A percentile compares a stretch with the other conserved stretches of the same genome.
phyloP scores from a whole-genome alignment of 1,140 invertebrate species.

The Mycetomoellerius zeteki region DNA sequence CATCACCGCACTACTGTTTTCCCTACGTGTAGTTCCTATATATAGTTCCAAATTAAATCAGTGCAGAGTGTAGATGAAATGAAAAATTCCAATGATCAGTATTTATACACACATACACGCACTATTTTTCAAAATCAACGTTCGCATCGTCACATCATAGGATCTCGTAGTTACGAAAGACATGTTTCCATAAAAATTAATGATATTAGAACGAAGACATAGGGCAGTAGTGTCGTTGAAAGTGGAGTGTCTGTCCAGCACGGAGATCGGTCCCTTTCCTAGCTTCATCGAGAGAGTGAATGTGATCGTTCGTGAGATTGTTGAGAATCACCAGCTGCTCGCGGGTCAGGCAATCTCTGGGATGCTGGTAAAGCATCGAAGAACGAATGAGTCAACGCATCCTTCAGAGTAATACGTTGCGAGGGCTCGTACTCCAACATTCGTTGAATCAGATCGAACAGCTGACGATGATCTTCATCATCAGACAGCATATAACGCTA shows the following conservation, averaged over 20 bases:
- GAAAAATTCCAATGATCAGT: slow-evolving; percentile 39
- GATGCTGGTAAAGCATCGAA: slow-evolving; percentile 94
- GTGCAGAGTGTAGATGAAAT: not conserved
- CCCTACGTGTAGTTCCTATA: slow-evolving; percentile 34
- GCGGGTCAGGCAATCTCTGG: slow-evolving; percentile 90
- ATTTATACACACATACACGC: slow-evolving; percentile 20
- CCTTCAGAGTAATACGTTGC: slow-evolving; percentile 95
- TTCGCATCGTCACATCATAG: slow-evolving; percentile 62
- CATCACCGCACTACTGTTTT: slow-evolving; percentile 68
- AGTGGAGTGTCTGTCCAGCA: slow-evolving; percentile 80
- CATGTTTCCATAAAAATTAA: slow-evolving; percentile 57
- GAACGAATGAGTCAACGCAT: slow-evolving; percentile 97
- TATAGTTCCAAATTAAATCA: slow-evolving; percentile 22
- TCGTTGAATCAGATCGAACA: slow-evolving; percentile 97
- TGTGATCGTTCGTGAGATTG: slow-evolving; percentile 88
- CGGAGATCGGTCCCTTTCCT: slow-evolving; percentile 84
- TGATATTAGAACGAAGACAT: slow-evolving; percentile 51
- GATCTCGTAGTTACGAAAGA: slow-evolving; percentile 39
- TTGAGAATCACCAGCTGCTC: slow-evolving; percentile 85
- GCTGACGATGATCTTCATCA: slow-evolving; percentile 95
- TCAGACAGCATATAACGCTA: slow-evolving; percentile 97
- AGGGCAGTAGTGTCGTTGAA: slow-evolving; percentile 67
- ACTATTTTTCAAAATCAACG: not conserved
- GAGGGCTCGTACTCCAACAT: slow-evolving; percentile 99
- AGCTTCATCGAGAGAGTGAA: slow-evolving; percentile 89